Evolutionary conservation across 2,113 vertebrate genomes (phyloP).

Genomic region (Spea bombifrons): DNA sequence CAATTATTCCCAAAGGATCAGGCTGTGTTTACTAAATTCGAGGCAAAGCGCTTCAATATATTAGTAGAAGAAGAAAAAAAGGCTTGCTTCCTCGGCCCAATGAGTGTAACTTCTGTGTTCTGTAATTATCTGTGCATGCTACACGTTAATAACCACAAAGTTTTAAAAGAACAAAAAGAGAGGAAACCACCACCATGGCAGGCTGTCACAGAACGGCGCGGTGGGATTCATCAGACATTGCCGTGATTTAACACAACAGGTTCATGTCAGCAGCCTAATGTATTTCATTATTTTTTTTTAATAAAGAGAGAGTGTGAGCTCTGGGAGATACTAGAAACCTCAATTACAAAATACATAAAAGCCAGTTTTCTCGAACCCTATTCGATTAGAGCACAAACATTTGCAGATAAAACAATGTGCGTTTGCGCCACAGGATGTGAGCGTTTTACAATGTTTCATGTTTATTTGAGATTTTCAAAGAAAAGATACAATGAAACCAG

Average conservation of each 20-base stretch:
- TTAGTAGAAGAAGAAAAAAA: neutral
- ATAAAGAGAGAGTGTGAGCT: neutral
- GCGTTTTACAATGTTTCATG: neutral
- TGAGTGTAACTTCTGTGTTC: neutral
- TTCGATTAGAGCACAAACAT: slow-evolving; percentile 4
- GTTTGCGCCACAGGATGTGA: slow-evolving; percentile 13
- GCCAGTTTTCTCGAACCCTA: slow-evolving; percentile 4
- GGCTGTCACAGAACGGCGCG: no score
- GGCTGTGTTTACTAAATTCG: slow-evolving; percentile 15
- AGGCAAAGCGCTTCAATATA: slow-evolving; percentile 18
- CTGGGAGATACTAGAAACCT: neutral
- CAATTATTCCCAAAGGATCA: slow-evolving; percentile 22
- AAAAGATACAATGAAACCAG: no score
- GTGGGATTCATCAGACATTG: no score
- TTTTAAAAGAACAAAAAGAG: neutral
- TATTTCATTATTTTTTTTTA: neutral
- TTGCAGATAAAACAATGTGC: slow-evolving; percentile 8
- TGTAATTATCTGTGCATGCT: no score
- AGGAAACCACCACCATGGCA: neutral
- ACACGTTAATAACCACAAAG: neutral
- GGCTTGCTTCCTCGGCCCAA: slow-evolving; percentile 1
- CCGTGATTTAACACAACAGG: no score
- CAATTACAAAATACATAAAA: slow-evolving; percentile 10
- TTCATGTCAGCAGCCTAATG: no score
- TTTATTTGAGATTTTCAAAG: no score